Evolutionary conservation across 2,888 invertebrate genomes (phyloP), one percentile per base, ranked within the genome.

Genomic region (Polydrusus cervinus): DNA sequence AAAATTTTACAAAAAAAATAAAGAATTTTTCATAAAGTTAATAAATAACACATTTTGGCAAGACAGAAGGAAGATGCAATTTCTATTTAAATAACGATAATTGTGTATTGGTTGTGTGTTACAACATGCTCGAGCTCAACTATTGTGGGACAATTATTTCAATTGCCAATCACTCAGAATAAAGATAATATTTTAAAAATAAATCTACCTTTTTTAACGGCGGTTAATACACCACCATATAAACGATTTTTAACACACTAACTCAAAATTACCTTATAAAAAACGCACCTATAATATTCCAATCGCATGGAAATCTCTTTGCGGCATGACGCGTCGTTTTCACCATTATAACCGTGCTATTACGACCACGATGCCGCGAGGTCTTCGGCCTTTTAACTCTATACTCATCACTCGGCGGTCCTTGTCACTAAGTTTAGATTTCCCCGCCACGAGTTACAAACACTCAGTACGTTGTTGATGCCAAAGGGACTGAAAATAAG

Each of bases 351-450:
- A 34, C 10, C 40, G 49, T 34, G 3, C 10, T 34, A 34, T 8
- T 1, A 7, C 3, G 34, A 34, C 34, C 34, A 34, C 45, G 7
- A 53, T 40, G 20, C n/a, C 51, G 38, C 30, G 61, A 60, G 70
- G 74, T 74, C 74, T 70, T 64, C 66, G 74, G 49, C 70, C 74
- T 74, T 14, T 43, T 14, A 71, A n/a, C n/a, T n/a, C 71, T 71
- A 25, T 25, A 62, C 70, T 61, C 51, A 64, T 68, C 45, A 55
- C 34, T 66, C 40, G 51, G 71, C 40, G 51, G 71, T 64, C 13
- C 55, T 34, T 16, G 57, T n/a, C 40, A 55, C 74, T 74, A 74
- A 49, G 74, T 74, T 68, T 74, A 69, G 68, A 74, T 62, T 14
- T 53, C 60, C 43, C 51, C 47, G 47, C 60, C 60, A 18, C 18